phyloP scores from a whole-genome alignment of 2,888 invertebrate genomes.

The Syrista parreyssii region DNA sequence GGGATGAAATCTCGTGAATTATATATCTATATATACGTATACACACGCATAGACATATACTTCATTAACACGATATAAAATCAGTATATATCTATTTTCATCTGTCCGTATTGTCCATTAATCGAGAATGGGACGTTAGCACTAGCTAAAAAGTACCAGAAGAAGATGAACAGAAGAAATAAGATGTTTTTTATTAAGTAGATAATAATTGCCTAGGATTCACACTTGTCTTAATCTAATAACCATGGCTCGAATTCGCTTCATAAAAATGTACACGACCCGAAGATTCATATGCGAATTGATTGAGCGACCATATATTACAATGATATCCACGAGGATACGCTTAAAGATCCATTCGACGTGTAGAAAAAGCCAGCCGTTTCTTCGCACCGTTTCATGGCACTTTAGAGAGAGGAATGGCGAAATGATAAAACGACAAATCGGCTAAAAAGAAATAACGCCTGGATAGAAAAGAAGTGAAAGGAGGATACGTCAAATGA shows the following conservation, averaged over 20 bases:
- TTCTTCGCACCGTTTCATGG: too few species aligned
- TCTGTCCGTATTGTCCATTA: background rate
- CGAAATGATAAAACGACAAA: background rate
- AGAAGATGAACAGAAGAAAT: constrained; percentile 9
- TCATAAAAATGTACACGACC: background rate
- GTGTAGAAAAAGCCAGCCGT: background rate
- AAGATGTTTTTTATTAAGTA: background rate
- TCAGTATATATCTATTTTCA: background rate
- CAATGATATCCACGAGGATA: background rate
- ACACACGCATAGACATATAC: background rate
- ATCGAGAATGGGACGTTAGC: background rate
- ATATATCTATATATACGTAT: background rate
- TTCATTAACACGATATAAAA: background rate
- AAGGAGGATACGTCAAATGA: background rate
- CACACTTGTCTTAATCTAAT: background rate
- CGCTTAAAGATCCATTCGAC: background rate
- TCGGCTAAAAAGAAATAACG: background rate
- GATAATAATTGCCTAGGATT: background rate
- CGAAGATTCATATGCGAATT: background rate
- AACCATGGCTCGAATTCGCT: background rate
- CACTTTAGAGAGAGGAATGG: background rate
- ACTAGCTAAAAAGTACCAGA: background rate
- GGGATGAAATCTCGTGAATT: background rate
- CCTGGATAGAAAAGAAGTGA: background rate
- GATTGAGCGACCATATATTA: background rate